Evolutionary conservation across 2,888 invertebrate species (phyloP), one percentile per base, ranked within the genome.

Genomic region (Gisinianus flammeolus): DNA sequence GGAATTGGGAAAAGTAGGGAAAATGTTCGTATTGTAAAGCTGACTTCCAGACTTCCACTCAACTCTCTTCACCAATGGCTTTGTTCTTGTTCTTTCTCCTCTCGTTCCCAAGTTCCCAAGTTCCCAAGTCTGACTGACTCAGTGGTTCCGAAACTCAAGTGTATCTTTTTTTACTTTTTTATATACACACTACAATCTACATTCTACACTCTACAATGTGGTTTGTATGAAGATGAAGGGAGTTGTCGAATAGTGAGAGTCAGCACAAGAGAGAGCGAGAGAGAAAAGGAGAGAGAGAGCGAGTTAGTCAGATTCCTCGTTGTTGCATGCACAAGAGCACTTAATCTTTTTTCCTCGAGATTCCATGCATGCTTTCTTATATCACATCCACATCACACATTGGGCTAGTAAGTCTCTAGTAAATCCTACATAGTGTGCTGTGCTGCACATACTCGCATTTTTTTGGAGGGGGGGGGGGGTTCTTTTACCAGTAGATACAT

Each of bases 321-420:
- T n/a, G n/a, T 77, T 77, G 77, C 77, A 73, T 77, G 77, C 35
- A 66, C 66, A 77, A 66, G 72, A 72, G 77, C 72, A 77, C 77
- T 77, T 77, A 72, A 66, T 77, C 77, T 77, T 77, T 66, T 66
- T n/a, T 56, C 66, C 72, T 77, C 67, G 58, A 72, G 72, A 77
- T 77, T 77, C 77, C 73, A 58, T 52, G 64, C 72, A 71, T 66
- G 52, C 56, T 52, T 71, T 66, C 66, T 66, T 66, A 31, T 44
- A n/a, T n/a, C n/a, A n/a, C n/a, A n/a, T n/a, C 54, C 54, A 4
- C 16, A n/a, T 3, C n/a, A 19, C 3, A 54, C n/a, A 54, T 16
- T 12, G 54, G 54, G 4, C 6, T 54, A 3, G 16, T 12, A 54
- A 10, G 19, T 54, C 54, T 54, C 54, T n/a, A 4, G 16, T 16